Conservation (phyloP, 2,113 vertebrate species). For the Trematocara variabile region DNA sequence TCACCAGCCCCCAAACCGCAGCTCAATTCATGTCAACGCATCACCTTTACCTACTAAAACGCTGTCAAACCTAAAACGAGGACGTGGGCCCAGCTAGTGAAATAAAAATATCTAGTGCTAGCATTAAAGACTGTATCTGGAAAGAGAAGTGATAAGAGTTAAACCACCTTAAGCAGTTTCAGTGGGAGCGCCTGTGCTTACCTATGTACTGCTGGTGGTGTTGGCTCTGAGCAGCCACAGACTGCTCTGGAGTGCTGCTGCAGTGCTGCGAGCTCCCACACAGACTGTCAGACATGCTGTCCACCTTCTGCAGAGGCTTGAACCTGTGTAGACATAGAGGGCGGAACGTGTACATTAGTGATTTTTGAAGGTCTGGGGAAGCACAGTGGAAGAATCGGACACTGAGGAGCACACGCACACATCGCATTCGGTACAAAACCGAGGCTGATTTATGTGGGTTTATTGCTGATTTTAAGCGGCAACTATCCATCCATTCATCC, state of each 20-base stretch:
- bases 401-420: neutral
- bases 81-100: fast-evolving
- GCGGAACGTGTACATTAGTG: neutral
- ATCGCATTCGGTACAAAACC: neutral
- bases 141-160: neutral
- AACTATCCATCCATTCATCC: neutral
- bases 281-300: slow-evolving; percentile 81
- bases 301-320: slow-evolving; percentile 89
- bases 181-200: slow-evolving; percentile 53
- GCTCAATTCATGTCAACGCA: fast-evolving
- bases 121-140: neutral
- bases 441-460: neutral
- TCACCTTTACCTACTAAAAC: fast-evolving
- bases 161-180: neutral
- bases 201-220: slow-evolving; percentile 98
- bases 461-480: neutral
- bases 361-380: neutral
- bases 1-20: fast-evolving
- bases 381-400: neutral
- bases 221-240: slow-evolving; percentile 88
- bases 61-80: neutral
- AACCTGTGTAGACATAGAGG: slow-evolving; percentile 71
- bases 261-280: slow-evolving; percentile 79
- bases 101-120: neutral
- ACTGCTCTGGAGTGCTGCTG: slow-evolving; percentile 83